Percentiles rank a stretch among this genome's conserved stretches.
Evolutionary conservation across 2,888 invertebrate species (phyloP).

Genomic region (Xestia sexstrigata): DNA sequence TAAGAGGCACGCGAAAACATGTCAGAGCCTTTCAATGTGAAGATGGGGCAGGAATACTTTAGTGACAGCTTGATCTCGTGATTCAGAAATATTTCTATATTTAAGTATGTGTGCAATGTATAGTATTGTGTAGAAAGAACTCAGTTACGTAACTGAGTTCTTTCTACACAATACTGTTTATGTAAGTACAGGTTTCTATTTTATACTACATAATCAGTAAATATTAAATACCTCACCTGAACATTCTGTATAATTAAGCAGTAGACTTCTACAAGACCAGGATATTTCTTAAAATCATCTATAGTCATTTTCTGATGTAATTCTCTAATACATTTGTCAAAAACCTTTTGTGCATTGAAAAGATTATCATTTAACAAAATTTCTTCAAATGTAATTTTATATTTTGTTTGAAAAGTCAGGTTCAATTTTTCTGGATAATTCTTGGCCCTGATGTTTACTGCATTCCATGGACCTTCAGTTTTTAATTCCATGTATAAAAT

Average conservation of each 20-base stretch:
- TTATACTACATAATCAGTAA: too few relatives aligned
- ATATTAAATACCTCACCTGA: constrained; percentile 69
- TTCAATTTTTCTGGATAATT: constrained; percentile 75
- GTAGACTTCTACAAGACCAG: constrained; percentile 82
- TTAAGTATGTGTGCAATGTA: too few relatives aligned
- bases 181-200: too few relatives aligned
- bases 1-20: too few relatives aligned
- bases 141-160: too few relatives aligned
- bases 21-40: too few relatives aligned
- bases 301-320: constrained; percentile 79
- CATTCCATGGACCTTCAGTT: constrained; percentile 77
- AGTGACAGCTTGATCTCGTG: too few relatives aligned
- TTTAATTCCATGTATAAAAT: constrained; percentile 79
- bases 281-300: constrained; percentile 81
- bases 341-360: constrained; percentile 78
- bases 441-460: constrained; percentile 66
- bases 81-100: too few relatives aligned
- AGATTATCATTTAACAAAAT: constrained; percentile 68
- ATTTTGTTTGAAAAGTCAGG: constrained; percentile 72
- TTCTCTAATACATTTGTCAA: constrained; percentile 78
- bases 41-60: too few relatives aligned
- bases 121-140: too few relatives aligned
- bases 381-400: constrained; percentile 71
- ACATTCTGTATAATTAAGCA: constrained; percentile 74
- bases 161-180: too few relatives aligned